Conservation (phyloP, 2,888 invertebrate species). For the Ornithoptera priamus region DNA sequence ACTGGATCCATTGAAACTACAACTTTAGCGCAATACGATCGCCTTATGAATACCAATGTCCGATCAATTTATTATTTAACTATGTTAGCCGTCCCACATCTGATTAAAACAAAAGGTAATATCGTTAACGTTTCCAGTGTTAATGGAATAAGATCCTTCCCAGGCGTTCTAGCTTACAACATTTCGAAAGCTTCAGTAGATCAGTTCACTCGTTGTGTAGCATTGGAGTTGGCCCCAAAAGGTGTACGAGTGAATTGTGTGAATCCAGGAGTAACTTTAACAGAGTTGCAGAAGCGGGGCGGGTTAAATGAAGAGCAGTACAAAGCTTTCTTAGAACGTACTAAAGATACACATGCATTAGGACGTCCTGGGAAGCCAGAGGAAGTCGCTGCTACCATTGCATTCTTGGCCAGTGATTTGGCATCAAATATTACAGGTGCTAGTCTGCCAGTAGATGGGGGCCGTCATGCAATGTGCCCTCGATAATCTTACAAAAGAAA, state of each 20-base stretch:
- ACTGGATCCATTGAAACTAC: slow-evolving; percentile 92
- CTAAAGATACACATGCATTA: slow-evolving; percentile 94
- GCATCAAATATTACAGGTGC: slow-evolving; percentile 95
- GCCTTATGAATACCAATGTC: slow-evolving; percentile 93
- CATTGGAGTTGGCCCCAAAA: slow-evolving; percentile 90
- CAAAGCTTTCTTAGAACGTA: slow-evolving; percentile 89
- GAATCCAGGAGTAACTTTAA: slow-evolving; percentile 95
- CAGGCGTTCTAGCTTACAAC: slow-evolving; percentile 93
- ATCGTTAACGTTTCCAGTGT: slow-evolving; percentile 98
- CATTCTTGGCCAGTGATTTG: slow-evolving; percentile 93
- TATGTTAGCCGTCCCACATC: slow-evolving; percentile 92
- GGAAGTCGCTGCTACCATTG: slow-evolving; percentile 94
- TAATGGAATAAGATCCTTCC: slow-evolving; percentile 93
- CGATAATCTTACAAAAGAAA: slow-evolving; percentile 76
- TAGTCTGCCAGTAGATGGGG: slow-evolving; percentile 95
- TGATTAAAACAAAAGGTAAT: slow-evolving; percentile 91
- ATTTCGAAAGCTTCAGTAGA: slow-evolving; percentile 97
- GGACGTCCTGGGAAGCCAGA: slow-evolving; percentile 90
- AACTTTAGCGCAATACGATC: slow-evolving; percentile 91
- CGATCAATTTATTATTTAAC: slow-evolving; percentile 90
- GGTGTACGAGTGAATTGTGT: slow-evolving; percentile 94
- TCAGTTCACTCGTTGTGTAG: slow-evolving; percentile 95
- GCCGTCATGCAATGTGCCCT: slow-evolving; percentile 96
- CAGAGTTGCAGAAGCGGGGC: slow-evolving; percentile 91
- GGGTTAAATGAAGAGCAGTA: slow-evolving; percentile 92